phyloP scores from a whole-genome alignment of 1,140 invertebrate genomes.

The Anoplophora glabripennis region DNA sequence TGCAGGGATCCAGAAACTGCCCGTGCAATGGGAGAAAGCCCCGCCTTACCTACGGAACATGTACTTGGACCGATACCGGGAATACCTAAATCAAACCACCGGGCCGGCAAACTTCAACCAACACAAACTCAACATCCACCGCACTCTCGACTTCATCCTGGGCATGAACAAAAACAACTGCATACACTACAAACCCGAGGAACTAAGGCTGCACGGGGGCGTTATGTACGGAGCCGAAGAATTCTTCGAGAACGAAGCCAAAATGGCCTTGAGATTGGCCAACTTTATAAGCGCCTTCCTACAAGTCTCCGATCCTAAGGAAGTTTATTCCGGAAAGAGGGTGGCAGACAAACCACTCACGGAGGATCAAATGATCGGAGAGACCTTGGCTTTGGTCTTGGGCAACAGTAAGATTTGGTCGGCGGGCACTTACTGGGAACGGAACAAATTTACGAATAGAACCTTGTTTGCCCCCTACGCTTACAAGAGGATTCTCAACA shows the following conservation, averaged over 20 bases:
- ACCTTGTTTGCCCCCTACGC: conserved; percentile 93
- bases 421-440: conserved; percentile 91
- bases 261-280: conserved; percentile 89
- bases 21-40: conserved; percentile 73
- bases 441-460: conserved; percentile 91
- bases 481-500: conserved; percentile 81
- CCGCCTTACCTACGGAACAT: conserved; percentile 65
- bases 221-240: conserved; percentile 80
- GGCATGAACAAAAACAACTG: conserved; percentile 72
- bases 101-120: conserved; percentile 64
- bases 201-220: conserved; percentile 77
- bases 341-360: conserved; percentile 84
- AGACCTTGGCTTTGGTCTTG: conserved; percentile 86
- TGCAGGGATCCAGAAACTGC: conserved; percentile 77
- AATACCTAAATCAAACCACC: conserved; percentile 67
- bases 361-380: conserved; percentile 92
- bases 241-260: conserved; percentile 91
- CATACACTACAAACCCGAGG: conserved; percentile 63
- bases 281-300: conserved; percentile 94
- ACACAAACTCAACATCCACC: conserved; percentile 70
- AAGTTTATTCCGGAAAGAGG: conserved; percentile 89
- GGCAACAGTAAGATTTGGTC: conserved; percentile 84
- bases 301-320: conserved; percentile 89
- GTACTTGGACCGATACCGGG: conserved; percentile 69
- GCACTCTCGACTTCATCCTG: conserved; percentile 72